These are phyloP conservation scores for human DNA, from an alignment of 2,113 vertebrate species.

Conservation along the genomic window GRCh38 chr20:22600001-22600500, in stretches of 20 bases:
- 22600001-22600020: not conserved
- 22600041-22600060: not conserved
- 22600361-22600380: constrained; percentile 55
- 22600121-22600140: constrained; percentile 38
- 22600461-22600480: constrained; percentile 66
- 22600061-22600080: constrained; percentile 45
- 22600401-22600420: constrained; percentile 68
- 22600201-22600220: not conserved
- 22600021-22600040: not conserved
- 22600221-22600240: not conserved
- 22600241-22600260: not conserved
- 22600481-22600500: constrained; percentile 56
- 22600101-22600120: constrained; percentile 5
- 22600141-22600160: not conserved
- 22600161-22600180: constrained; percentile 20
- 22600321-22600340: not conserved
- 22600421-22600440: constrained; percentile 49
- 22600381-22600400: constrained; percentile 70
- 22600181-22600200: not conserved
- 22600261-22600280: not conserved
- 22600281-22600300: not conserved
- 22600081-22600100: constrained; percentile 32
- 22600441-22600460: constrained; percentile 65
- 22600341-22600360: constrained; percentile 10
- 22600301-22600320: constrained; percentile 15